phyloP scores from a whole-genome alignment of 1,140 invertebrate genomes.

The Drosophila rufa region DNA sequence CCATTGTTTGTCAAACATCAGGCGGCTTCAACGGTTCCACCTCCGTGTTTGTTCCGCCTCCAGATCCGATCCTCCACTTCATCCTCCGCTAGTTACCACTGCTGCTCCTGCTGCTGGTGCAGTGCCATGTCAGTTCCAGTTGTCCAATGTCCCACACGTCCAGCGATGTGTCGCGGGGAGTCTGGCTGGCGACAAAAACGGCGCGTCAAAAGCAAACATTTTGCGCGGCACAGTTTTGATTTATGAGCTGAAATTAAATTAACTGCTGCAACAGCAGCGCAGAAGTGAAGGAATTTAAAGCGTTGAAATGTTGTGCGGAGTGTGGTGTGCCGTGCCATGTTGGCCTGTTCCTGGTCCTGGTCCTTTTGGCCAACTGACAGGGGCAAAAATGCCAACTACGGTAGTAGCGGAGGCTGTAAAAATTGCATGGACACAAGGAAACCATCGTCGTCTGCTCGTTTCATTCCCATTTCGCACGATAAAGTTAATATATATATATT shows the following conservation, averaged over 20 bases:
- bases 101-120: slow-evolving; percentile 8
- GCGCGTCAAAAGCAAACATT: slow-evolving; percentile 83
- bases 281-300: slow-evolving; percentile 69
- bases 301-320: slow-evolving; percentile 57
- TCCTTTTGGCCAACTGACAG: slow-evolving; percentile 42
- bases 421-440: slow-evolving; percentile 66
- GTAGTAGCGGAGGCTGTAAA: slow-evolving; percentile 35
- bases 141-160: slow-evolving; percentile 31
- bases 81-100: slow-evolving; percentile 5
- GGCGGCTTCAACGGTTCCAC: slow-evolving; percentile 50
- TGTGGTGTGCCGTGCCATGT: not conserved
- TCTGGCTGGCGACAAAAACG: slow-evolving; percentile 78
- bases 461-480: slow-evolving; percentile 59
- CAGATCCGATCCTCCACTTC: slow-evolving; percentile 29
- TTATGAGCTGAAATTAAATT: slow-evolving; percentile 84
- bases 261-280: slow-evolving; percentile 63
- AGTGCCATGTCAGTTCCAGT: slow-evolving; percentile 33
- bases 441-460: slow-evolving; percentile 47
- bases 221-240: slow-evolving; percentile 83
- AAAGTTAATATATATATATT: slow-evolving; percentile 62
- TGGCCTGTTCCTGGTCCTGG: slow-evolving; percentile 49
- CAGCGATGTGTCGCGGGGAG: slow-evolving; percentile 17
- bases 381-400: slow-evolving; percentile 36
- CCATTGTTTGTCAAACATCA: slow-evolving; percentile 74
- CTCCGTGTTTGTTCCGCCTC: slow-evolving; percentile 30